These are phyloP conservation scores for Lagopus leucura DNA, from an alignment of 2,113 vertebrate genomes.

Conservation along the genomic window DNA sequence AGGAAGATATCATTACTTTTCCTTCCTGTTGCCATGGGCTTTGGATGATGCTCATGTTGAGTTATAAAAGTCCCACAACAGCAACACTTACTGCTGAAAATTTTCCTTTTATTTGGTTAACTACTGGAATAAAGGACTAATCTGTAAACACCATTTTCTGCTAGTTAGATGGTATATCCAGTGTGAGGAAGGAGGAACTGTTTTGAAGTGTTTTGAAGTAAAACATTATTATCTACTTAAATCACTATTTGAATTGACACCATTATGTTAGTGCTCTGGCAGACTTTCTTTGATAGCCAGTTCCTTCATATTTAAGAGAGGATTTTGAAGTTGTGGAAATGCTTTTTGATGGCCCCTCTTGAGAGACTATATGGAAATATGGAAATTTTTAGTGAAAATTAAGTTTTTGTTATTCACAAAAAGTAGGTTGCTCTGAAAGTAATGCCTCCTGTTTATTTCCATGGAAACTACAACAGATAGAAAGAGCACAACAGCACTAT, in stretches of 20 bases:
- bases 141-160: background rate
- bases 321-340: background rate
- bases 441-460: background rate
- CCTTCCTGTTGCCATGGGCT: constrained; percentile 40
- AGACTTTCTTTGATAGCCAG: background rate
- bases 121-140: background rate
- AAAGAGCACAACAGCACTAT: background rate
- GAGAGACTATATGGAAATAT: background rate
- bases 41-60: background rate
- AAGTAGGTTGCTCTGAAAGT: background rate
- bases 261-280: background rate
- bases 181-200: background rate
- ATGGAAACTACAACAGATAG: too few species aligned
- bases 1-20: constrained; percentile 12
- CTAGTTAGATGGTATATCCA: background rate
- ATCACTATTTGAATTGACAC: background rate
- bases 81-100: background rate
- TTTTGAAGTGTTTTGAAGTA: background rate
- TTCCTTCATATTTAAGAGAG: background rate
- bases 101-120: constrained; percentile 1
- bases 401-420: background rate
- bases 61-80: background rate
- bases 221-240: constrained; percentile 12
- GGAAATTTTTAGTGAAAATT: background rate
- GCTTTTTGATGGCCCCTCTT: background rate